A percentile compares a stretch with the other conserved stretches of the same genome.
Conservation (phyloP, 1,140 invertebrate species). For the Micrasema longulum region DNA sequence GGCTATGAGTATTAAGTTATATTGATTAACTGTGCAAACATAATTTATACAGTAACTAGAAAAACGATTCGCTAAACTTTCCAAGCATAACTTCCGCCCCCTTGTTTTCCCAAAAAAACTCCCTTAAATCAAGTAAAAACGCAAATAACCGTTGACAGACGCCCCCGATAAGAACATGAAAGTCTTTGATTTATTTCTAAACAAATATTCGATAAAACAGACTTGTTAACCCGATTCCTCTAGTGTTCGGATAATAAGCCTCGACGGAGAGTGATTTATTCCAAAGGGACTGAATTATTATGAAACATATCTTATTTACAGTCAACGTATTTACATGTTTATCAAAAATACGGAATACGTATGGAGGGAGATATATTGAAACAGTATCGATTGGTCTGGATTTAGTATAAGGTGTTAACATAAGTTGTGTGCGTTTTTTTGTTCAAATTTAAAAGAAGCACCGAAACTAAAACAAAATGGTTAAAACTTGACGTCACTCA, state of each 20-base stretch:
- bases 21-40: too few species aligned
- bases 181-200: conserved; percentile 37
- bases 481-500: too few species aligned
- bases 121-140: conserved; percentile 15
- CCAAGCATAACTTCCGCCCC: too few species aligned
- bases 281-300: conserved; percentile 1
- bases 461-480: too few species aligned
- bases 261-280: conserved; percentile 38
- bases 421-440: too few species aligned
- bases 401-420: too few species aligned
- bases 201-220: conserved; percentile 42
- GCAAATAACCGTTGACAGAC: conserved; percentile 11
- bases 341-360: neutral
- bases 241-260: conserved; percentile 38
- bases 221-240: conserved; percentile 37
- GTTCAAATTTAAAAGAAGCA: too few species aligned
- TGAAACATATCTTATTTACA: conserved; percentile 26
- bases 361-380: conserved; percentile 6
- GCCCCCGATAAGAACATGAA: conserved; percentile 24
- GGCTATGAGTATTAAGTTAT: too few species aligned
- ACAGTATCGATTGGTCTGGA: neutral
- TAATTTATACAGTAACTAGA: too few species aligned
- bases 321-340: conserved; percentile 5
- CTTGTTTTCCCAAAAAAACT: too few species aligned
- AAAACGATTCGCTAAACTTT: too few species aligned